Percentiles rank a stretch among this genome's conserved stretches.
Evolutionary conservation across 2,888 invertebrate genomes (phyloP).

Genomic region (Phengaris arion): DNA sequence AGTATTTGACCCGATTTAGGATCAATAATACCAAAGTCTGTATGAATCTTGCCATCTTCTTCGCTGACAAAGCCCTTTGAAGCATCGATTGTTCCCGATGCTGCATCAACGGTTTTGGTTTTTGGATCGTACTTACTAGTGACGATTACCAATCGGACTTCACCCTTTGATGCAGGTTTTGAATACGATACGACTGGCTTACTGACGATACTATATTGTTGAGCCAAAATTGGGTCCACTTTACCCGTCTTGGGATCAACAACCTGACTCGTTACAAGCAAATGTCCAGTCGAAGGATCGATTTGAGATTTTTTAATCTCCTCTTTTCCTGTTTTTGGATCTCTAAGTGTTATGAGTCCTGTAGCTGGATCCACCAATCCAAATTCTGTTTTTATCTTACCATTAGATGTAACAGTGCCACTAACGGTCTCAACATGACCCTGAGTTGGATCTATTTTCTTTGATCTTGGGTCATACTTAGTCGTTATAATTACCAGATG

Average conservation of each 20-base stretch:
- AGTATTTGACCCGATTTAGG: slow-evolving; percentile 79
- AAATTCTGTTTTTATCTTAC: slow-evolving; percentile 80
- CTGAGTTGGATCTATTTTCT: slow-evolving; percentile 67
- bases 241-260: slow-evolving; percentile 81
- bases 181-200: slow-evolving; percentile 64
- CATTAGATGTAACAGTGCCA: slow-evolving; percentile 77
- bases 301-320: slow-evolving; percentile 79
- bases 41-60: slow-evolving; percentile 78
- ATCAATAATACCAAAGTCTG: slow-evolving; percentile 80
- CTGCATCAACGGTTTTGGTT: slow-evolving; percentile 78
- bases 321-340: slow-evolving; percentile 70
- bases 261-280: slow-evolving; percentile 77
- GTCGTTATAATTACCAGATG: slow-evolving; percentile 81
- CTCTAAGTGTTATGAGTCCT: slow-evolving; percentile 72
- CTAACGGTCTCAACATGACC: slow-evolving; percentile 77
- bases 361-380: slow-evolving; percentile 82
- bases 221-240: slow-evolving; percentile 77
- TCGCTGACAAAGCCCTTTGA: slow-evolving; percentile 75
- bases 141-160: slow-evolving; percentile 66
- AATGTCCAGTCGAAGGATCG: slow-evolving; percentile 78
- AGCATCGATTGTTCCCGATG: slow-evolving; percentile 74
- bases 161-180: slow-evolving; percentile 65
- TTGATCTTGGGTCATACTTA: slow-evolving; percentile 79
- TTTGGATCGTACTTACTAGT: slow-evolving; percentile 80
- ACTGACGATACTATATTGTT: slow-evolving; percentile 72